Percentiles rank a stretch among this genome's conserved stretches.
Evolutionary conservation across 2,797 vertebrate species (phyloP).

Genomic region (Gobionotothen gibberifrons): DNA sequence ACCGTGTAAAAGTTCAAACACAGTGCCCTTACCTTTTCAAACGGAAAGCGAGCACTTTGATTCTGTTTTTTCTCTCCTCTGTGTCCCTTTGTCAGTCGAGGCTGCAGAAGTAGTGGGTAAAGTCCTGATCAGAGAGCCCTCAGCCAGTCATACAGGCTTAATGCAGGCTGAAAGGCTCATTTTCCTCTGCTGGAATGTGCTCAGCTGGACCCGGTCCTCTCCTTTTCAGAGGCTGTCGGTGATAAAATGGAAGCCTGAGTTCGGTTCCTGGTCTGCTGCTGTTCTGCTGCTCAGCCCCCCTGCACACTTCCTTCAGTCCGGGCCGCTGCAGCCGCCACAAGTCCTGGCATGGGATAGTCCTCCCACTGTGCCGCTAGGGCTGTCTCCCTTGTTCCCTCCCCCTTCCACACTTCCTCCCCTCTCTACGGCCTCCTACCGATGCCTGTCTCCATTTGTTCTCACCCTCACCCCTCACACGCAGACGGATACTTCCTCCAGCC

Average conservation of each 20-base stretch:
- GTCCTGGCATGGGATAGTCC: conserved; percentile 83
- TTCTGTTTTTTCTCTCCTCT: conserved; percentile 11
- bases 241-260: conserved; percentile 17
- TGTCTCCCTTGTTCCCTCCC: conserved; percentile 69
- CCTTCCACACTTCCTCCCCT: conserved; percentile 53
- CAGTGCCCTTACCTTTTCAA: conserved; percentile 70
- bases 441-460: conserved; percentile 69
- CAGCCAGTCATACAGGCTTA: conserved; percentile 69
- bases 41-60: conserved; percentile 31
- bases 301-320: conserved; percentile 66
- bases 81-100: conserved; percentile 50
- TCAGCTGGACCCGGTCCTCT: conserved; percentile 19
- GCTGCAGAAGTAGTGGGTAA: conserved; percentile 45
- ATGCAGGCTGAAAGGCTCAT: conserved; percentile 66
- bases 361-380: conserved; percentile 75
- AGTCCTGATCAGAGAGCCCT: conserved; percentile 60
- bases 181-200: conserved; percentile 68
- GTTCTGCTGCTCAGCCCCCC: conserved; percentile 38
- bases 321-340: conserved; percentile 72
- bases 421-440: conserved; percentile 49
- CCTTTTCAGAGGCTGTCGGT: neutral
- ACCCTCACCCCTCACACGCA: conserved; percentile 59
- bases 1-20: conserved; percentile 34
- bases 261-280: conserved; percentile 27
- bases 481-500: conserved; percentile 51